These are phyloP conservation scores for Germaria angustata DNA, from an alignment of 2,888 invertebrate species.

Conservation along the genomic window DNA sequence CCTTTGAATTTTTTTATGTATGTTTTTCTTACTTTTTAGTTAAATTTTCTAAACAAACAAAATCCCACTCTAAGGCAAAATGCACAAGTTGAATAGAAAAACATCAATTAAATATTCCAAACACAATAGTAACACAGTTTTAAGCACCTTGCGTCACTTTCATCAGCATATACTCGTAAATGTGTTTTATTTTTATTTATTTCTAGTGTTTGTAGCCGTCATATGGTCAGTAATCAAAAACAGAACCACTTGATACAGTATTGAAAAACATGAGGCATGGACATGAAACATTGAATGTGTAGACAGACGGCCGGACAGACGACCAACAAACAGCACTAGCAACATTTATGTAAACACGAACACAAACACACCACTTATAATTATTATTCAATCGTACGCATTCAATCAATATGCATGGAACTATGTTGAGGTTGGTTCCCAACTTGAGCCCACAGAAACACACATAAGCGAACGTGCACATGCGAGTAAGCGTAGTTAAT, in stretches of 20 bases:
- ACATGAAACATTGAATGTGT: slow-evolving; percentile 7
- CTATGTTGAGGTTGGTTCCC: slow-evolving; percentile 54
- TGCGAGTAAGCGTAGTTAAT: neutral
- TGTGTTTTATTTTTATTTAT: neutral
- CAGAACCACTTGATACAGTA: slow-evolving; percentile 28
- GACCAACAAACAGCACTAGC: neutral
- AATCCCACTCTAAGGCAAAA: neutral
- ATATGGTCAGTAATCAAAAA: slow-evolving; percentile 26
- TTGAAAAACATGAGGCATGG: slow-evolving; percentile 29
- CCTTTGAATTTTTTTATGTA: neutral
- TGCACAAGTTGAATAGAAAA: neutral
- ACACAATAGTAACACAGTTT: slow-evolving; percentile 63
- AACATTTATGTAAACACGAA: too few species aligned
- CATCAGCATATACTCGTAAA: slow-evolving; percentile 39
- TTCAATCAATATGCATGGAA: slow-evolving; percentile 47
- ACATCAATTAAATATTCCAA: slow-evolving; percentile 59
- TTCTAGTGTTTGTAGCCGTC: slow-evolving; percentile 14
- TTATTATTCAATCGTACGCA: slow-evolving; percentile 50
- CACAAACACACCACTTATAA: slow-evolving; percentile 9
- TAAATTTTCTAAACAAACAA: slow-evolving; percentile 37
- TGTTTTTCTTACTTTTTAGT: slow-evolving; percentile 6
- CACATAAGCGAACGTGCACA: neutral
- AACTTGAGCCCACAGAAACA: neutral
- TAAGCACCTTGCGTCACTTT: slow-evolving; percentile 65
- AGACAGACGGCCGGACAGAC: neutral